Evolutionary conservation across 2,797 vertebrate species (phyloP).

Genomic region (Sebastes miniatus): DNA sequence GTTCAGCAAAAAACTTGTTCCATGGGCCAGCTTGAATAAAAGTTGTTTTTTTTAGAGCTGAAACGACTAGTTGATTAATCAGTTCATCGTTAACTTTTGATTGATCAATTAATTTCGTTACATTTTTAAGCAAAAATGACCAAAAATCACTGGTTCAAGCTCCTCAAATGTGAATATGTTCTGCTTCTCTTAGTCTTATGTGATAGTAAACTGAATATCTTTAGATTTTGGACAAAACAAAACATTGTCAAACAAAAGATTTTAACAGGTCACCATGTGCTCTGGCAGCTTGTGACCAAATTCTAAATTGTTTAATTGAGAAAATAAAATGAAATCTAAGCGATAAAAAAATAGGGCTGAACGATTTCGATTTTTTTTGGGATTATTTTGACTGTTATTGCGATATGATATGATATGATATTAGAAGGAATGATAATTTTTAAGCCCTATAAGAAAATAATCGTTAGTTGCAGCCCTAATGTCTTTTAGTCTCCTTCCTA

Average conservation of each 20-base stretch:
- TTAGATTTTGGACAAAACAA: not conserved
- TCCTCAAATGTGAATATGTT: not conserved
- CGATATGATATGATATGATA: too few relatives aligned
- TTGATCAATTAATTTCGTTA: not conserved
- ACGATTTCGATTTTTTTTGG: too few relatives aligned
- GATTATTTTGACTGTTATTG: too few relatives aligned
- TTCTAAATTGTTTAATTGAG: not conserved
- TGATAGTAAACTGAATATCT: not conserved
- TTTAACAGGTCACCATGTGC: not conserved
- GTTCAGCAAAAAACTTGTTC: not conserved
- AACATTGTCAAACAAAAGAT: not conserved
- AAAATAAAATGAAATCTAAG: not conserved
- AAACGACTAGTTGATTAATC: not conserved
- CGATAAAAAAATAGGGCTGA: not conserved
- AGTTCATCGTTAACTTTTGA: not conserved
- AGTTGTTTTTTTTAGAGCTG: not conserved
- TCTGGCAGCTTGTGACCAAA: not conserved
- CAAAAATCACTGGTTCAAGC: not conserved
- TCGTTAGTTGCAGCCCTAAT: not conserved
- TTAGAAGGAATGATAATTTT: too few relatives aligned
- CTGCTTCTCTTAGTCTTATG: not conserved
- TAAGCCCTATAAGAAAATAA: not conserved
- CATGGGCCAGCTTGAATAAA: not conserved
- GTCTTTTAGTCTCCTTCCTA: not conserved
- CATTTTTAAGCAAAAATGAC: not conserved